phyloP scores from a whole-genome alignment of 2,113 vertebrate genomes.

The Mugil cephalus region DNA sequence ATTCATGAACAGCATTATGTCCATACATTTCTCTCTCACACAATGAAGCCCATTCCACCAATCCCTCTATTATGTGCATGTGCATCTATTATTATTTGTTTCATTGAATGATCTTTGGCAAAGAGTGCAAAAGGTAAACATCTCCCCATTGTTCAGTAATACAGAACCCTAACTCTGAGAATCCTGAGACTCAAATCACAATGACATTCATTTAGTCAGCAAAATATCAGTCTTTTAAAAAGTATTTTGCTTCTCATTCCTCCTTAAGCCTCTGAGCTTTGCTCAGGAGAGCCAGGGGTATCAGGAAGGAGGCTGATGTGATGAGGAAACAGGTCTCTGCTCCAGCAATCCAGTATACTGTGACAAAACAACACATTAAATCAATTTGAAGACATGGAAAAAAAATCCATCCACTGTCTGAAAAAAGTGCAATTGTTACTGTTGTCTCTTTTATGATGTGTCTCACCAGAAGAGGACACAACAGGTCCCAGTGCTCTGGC shows the following conservation, averaged over 20 bases:
- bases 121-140: not conserved
- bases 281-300: constrained; percentile 87
- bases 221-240: not conserved
- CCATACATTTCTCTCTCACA: not conserved
- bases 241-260: constrained; percentile 55
- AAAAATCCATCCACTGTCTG: not conserved
- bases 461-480: constrained; percentile 87
- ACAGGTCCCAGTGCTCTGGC: constrained; percentile 92
- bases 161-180: constrained; percentile 6
- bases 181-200: too few species aligned
- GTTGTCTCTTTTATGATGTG: not conserved
- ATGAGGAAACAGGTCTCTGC: constrained; percentile 88
- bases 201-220: constrained; percentile 21
- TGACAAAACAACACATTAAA: constrained; percentile 27
- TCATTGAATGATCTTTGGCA: constrained; percentile 1
- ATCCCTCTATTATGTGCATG: not conserved
- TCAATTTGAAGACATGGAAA: constrained; percentile 1
- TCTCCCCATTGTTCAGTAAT: not conserved
- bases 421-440: not conserved
- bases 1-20: constrained; percentile 16
- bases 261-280: constrained; percentile 67
- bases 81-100: constrained; percentile 18
- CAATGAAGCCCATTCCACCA: not conserved
- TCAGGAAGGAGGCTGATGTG: constrained; percentile 85
- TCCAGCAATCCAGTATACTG: constrained; percentile 96